Evolutionary conservation across 1,140 invertebrate genomes (phyloP), one percentile per base, ranked within the genome.

Genomic region (Heterodera carotae): DNA sequence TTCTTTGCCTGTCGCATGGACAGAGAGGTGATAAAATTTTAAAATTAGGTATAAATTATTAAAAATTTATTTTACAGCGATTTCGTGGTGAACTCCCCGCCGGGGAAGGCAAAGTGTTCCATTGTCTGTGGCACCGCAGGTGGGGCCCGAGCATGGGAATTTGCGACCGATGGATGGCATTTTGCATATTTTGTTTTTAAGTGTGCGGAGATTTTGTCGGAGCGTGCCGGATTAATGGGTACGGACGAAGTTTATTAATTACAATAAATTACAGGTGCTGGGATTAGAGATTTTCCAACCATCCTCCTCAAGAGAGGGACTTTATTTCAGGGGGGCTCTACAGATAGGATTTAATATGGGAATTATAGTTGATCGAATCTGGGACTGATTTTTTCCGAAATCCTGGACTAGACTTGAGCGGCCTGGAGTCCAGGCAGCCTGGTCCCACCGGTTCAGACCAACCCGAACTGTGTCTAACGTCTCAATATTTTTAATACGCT

Each of bases 1-100:
- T 97, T 93, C 88, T 91, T 94, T 81, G 93, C 94, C 2, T 99
- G 97, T 89, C 90, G 91, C 62, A 90, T 92, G 2, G 96, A 98
- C 88, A 91, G 93, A 62, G 92, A 92, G 79, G 83, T 83, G 36
- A 39, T 6, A 39, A 39, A 4, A 39, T 6, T 39, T 39, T 39
- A 39, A 39, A 39, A 39, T 39, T 39, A 39, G n/a, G n/a, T 39
- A 6, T 39, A 39, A 39, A 6, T 39, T 39, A 6, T 53, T 69
- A 33, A 56, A 31, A 79, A 22, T 33, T 60, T 79, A 36, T 34
- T 22, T 70, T 79, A 76, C 48, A 79, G 78, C 18, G 64, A 25
- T 88, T 83, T 80, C 92, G 91, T 85, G 80, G 84, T 12, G 87
- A 89, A 33, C 85, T 91, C 15, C 81, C 86, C 31, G 87, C 91